Conservation (phyloP, 2,113 vertebrate species). For the Solea senegalensis region DNA sequence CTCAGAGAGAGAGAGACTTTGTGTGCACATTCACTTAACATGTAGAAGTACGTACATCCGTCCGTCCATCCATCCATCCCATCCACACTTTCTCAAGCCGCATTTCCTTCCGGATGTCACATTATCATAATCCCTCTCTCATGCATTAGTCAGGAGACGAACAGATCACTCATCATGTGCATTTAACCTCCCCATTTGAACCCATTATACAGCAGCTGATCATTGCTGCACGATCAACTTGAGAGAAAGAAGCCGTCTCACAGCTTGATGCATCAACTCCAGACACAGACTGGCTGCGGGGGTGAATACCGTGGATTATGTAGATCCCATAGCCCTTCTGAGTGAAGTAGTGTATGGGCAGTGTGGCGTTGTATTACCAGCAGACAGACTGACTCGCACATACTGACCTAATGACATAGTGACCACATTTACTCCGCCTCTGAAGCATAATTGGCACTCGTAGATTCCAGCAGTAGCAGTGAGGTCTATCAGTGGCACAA, state of each 20-base stretch:
- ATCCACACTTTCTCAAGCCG: conserved; percentile 27
- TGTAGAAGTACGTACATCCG: not conserved
- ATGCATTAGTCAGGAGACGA: conserved; percentile 59
- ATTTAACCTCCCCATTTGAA: conserved; percentile 63
- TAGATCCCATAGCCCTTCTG: conserved; percentile 35
- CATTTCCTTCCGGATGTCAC: conserved; percentile 32
- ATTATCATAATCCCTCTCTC: conserved; percentile 51
- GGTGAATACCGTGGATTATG: conserved; percentile 19
- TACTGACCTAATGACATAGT: conserved; percentile 70
- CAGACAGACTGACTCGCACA: conserved; percentile 63
- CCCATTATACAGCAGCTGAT: conserved; percentile 58
- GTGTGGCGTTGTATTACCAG: conserved; percentile 65
- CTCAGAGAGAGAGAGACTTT: not conserved
- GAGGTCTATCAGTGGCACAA: conserved; percentile 36
- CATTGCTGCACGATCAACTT: conserved; percentile 41
- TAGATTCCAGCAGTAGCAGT: conserved; percentile 54
- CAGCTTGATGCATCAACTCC: conserved; percentile 42
- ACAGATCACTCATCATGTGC: conserved; percentile 54
- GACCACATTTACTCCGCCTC: conserved; percentile 63
- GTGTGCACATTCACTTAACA: conserved; percentile 11
- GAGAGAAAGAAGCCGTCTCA: conserved; percentile 35
- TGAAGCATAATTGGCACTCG: conserved; percentile 56
- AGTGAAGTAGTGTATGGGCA: conserved; percentile 26
- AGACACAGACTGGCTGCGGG: conserved; percentile 32
- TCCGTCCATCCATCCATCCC: not conserved